Evolutionary conservation across 2,113 vertebrate species (phyloP).

Genomic region (Poecilia latipinna): DNA sequence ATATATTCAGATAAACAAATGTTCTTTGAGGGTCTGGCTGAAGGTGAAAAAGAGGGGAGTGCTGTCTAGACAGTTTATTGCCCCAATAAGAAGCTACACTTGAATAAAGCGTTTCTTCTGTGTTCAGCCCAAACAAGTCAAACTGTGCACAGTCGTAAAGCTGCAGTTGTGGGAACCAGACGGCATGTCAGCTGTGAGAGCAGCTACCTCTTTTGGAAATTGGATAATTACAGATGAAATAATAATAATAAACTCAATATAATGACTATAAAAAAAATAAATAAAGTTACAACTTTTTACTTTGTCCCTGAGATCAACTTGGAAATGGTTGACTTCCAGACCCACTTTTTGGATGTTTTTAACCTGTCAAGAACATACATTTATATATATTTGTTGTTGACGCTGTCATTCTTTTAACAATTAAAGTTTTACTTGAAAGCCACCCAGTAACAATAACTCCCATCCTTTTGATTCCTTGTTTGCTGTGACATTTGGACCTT

Average conservation of each 20-base stretch:
- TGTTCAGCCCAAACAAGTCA: constrained; percentile 88
- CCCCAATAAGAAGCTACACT: constrained; percentile 95
- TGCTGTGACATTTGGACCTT: neutral
- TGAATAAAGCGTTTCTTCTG: constrained; percentile 89
- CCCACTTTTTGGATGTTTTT: neutral
- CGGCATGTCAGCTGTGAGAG: constrained; percentile 22
- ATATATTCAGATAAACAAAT: constrained; percentile 92
- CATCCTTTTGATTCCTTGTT: neutral
- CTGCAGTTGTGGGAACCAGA: constrained; percentile 62
- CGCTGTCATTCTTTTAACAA: neutral
- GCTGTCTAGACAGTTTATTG: constrained; percentile 99
- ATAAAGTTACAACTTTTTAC: neutral
- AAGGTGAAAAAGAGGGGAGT: constrained; percentile 88
- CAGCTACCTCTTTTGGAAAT: constrained; percentile 7
- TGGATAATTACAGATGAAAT: neutral
- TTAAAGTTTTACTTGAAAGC: neutral
- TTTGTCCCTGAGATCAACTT: neutral
- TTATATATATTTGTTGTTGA: neutral
- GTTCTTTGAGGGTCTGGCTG: constrained; percentile 67
- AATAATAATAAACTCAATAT: neutral
- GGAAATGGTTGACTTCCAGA: neutral
- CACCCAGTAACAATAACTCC: too few species aligned
- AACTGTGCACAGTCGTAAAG: constrained; percentile 72
- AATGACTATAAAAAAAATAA: neutral
- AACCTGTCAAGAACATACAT: neutral